Percentiles rank a stretch among this genome's conserved stretches.
These are phyloP conservation scores for Eciton burchellii DNA, from an alignment of 1,140 invertebrate species.

Conservation along the genomic window DNA sequence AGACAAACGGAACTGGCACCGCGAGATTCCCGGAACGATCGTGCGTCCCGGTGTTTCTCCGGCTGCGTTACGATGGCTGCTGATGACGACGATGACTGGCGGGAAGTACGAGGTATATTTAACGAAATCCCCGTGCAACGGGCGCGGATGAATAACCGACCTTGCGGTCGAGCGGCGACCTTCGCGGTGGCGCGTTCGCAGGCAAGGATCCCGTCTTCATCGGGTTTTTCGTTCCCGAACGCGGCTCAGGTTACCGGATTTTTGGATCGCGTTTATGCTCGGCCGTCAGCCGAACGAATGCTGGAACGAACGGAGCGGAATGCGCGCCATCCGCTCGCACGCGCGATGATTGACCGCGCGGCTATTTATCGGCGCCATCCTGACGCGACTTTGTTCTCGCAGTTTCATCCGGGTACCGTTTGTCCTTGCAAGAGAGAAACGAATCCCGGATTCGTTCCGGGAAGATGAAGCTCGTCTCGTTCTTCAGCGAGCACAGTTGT, in stretches of 20 bases:
- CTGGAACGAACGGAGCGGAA: background rate
- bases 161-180: slow-evolving; percentile 70
- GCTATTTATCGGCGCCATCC: slow-evolving; percentile 43
- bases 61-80: slow-evolving; percentile 50
- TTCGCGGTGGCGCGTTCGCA: slow-evolving; percentile 59
- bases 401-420: slow-evolving; percentile 6
- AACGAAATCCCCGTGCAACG: slow-evolving; percentile 74
- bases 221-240: slow-evolving; percentile 64
- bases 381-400: slow-evolving; percentile 33
- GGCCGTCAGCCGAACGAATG: background rate
- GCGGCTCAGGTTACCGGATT: slow-evolving; percentile 52
- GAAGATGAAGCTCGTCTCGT: no score
- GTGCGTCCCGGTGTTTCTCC: slow-evolving; percentile 36
- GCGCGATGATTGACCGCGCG: slow-evolving; percentile 38
- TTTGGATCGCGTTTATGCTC: slow-evolving; percentile 50
- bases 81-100: slow-evolving; percentile 56
- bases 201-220: slow-evolving; percentile 60
- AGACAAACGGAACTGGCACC: background rate
- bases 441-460: no score
- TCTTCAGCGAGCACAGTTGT: no score
- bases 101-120: slow-evolving; percentile 67
- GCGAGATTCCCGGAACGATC: background rate
- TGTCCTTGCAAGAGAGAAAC: background rate
- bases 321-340: background rate
- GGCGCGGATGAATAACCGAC: slow-evolving; percentile 73